Percentiles rank a stretch among this genome's conserved stretches.
phyloP scores from a whole-genome alignment of 1,140 invertebrate species.

The Trachymyrmex cornetzi region DNA sequence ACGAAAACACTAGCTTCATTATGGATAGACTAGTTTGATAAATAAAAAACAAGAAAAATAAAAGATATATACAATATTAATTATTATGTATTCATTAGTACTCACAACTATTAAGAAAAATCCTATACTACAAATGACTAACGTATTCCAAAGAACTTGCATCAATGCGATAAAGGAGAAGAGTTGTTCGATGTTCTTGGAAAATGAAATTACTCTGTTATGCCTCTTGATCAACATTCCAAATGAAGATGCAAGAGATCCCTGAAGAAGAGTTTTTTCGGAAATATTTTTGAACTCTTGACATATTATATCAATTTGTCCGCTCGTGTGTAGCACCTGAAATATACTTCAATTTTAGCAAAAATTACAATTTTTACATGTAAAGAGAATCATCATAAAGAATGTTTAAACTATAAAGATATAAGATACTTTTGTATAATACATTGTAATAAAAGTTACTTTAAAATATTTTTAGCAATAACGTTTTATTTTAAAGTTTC shows the following conservation, averaged over 20 bases:
- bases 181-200: background rate
- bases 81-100: background rate
- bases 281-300: conserved; percentile 13
- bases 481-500: too few relatives aligned
- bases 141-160: conserved; percentile 44
- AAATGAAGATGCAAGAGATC: background rate
- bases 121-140: conserved; percentile 41
- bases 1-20: background rate
- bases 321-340: conserved; percentile 62
- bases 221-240: conserved; percentile 34
- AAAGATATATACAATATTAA: background rate
- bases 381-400: too few relatives aligned
- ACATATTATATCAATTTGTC: conserved; percentile 64
- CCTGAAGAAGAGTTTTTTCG: background rate
- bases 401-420: too few relatives aligned
- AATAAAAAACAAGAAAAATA: background rate
- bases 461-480: too few relatives aligned
- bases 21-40: conserved; percentile 4
- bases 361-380: background rate
- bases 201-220: conserved; percentile 37
- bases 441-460: too few relatives aligned
- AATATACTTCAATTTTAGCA: conserved; percentile 9
- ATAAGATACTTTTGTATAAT: background rate
- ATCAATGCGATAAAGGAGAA: conserved; percentile 34
- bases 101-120: conserved; percentile 28